A percentile compares a stretch with the other conserved stretches of the same genome.
These are phyloP conservation scores for Bergia puertoricense DNA, from an alignment of 92 coral and sea anemone species.

Conservation along the genomic window DNA sequence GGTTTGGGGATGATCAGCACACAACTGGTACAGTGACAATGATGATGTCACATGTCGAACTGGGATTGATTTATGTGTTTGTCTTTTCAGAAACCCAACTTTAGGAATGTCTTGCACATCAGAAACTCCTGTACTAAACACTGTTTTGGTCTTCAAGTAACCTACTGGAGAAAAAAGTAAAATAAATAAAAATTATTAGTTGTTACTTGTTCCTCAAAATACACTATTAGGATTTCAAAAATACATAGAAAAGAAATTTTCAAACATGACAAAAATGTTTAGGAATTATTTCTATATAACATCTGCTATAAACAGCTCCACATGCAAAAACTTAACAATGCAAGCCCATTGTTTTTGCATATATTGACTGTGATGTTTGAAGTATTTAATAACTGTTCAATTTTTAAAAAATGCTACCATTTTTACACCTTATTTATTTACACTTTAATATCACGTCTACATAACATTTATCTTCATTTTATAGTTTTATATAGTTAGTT, in stretches of 20 bases:
- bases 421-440: not conserved
- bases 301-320: no score
- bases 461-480: not conserved
- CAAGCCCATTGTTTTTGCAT: no score
- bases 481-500: not conserved
- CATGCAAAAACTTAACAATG: no score
- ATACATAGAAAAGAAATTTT: no score
- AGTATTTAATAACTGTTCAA: no score
- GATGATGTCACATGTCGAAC: not conserved
- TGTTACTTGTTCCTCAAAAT: no score
- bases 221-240: no score
- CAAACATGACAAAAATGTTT: no score
- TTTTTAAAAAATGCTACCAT: no score
- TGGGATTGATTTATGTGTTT: not conserved
- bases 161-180: not conserved
- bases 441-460: not conserved
- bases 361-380: no score
- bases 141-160: not conserved
- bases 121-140: not conserved
- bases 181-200: not conserved
- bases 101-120: not conserved
- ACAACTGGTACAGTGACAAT: not conserved
- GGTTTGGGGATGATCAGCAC: not conserved
- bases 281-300: no score
- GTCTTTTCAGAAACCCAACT: constrained; percentile 2